Conservation (phyloP, 2,888 invertebrate species). For the Lasiommata megera region DNA sequence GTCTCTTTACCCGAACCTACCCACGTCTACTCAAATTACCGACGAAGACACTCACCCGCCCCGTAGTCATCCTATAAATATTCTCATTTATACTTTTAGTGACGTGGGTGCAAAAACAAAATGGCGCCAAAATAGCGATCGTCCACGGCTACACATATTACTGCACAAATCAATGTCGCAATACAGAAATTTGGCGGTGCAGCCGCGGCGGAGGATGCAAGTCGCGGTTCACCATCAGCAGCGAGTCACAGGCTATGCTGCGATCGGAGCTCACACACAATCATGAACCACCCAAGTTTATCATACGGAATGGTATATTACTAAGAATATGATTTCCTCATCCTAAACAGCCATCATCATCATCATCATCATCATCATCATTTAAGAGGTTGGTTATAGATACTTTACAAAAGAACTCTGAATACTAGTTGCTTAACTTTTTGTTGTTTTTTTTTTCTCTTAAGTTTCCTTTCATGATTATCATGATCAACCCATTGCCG, state of each 20-base stretch:
- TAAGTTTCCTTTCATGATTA: too few species aligned
- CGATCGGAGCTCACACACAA: conserved; percentile 43
- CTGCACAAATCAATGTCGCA: conserved; percentile 21
- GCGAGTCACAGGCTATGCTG: neutral
- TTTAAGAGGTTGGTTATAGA: too few species aligned
- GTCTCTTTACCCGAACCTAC: too few species aligned
- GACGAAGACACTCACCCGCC: too few species aligned
- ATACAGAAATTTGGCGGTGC: conserved; percentile 36
- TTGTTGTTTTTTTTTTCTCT: too few species aligned
- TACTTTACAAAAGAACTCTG: too few species aligned
- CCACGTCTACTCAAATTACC: too few species aligned
- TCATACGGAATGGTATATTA: neutral
- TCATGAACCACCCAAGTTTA: conserved; percentile 45
- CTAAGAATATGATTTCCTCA: neutral
- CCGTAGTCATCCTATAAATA: too few species aligned
- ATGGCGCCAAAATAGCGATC: conserved; percentile 33
- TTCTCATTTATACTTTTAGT: conserved; percentile 28
- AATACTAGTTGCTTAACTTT: too few species aligned
- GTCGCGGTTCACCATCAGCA: conserved; percentile 23
- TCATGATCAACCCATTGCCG: too few species aligned
- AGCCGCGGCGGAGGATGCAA: conserved; percentile 25
- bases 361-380: too few species aligned
- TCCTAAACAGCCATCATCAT: too few species aligned
- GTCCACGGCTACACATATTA: conserved; percentile 41
- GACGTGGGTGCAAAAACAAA: conserved; percentile 25